Percentiles rank a stretch among this genome's conserved stretches.
Conservation (phyloP, 2,888 invertebrate species). For the Patella depressa region DNA sequence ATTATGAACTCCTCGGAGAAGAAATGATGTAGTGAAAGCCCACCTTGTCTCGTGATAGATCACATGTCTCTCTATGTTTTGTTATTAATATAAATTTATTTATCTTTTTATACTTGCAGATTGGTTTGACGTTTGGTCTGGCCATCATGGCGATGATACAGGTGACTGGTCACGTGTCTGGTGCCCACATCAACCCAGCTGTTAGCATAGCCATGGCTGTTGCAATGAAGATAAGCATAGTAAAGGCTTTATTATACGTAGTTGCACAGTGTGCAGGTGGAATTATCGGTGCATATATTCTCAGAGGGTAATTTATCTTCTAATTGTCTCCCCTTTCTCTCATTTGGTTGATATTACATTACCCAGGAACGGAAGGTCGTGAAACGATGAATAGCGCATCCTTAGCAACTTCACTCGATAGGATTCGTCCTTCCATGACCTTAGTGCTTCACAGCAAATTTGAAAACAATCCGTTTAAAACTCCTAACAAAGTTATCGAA, state of each 20-base stretch:
- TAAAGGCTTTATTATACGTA: slow-evolving; percentile 84
- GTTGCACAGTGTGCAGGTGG: slow-evolving; percentile 93
- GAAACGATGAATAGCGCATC: no score
- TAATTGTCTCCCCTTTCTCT: no score
- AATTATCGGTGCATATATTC: slow-evolving; percentile 91
- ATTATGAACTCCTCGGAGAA: no score
- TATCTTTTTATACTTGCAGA: slow-evolving; percentile 41
- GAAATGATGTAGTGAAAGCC: no score
- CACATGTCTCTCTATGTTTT: background rate
- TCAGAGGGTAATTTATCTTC: slow-evolving; percentile 76
- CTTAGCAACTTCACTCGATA: no score
- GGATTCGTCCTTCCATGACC: no score
- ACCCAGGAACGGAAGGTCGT: no score
- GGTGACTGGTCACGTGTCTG: slow-evolving; percentile 71
- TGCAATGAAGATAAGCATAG: slow-evolving; percentile 82
- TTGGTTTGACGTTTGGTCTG: slow-evolving; percentile 69
- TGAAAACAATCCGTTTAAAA: no score
- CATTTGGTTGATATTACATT: no score
- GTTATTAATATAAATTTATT: background rate
- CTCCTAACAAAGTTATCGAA: no score
- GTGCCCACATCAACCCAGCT: slow-evolving; percentile 72
- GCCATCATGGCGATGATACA: slow-evolving; percentile 69
- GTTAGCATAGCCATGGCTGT: slow-evolving; percentile 78
- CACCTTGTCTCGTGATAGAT: background rate
- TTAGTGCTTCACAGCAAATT: no score